Conservation (phyloP, 2,888 invertebrate genomes). For the Dryadula phaetusa region DNA sequence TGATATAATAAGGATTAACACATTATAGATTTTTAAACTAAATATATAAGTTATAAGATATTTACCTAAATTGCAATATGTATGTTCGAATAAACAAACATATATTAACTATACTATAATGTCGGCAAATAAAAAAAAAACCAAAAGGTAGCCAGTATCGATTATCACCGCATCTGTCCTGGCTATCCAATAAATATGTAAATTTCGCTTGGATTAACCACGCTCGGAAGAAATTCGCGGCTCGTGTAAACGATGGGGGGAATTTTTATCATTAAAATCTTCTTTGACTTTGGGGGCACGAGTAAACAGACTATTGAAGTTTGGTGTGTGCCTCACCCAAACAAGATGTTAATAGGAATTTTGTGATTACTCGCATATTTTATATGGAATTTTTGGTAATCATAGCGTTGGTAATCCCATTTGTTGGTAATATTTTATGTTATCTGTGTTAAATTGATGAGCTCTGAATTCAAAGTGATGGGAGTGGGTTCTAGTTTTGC, state of each 20-base stretch:
- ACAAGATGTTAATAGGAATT: constrained; percentile 6
- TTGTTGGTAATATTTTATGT: neutral
- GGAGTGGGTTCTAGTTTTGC: too few relatives aligned
- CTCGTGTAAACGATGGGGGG: constrained; percentile 46
- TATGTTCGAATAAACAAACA: too few relatives aligned
- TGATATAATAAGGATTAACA: too few relatives aligned
- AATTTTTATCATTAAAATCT: constrained; percentile 47
- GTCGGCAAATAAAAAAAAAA: too few relatives aligned
- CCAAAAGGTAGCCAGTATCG: constrained; percentile 55
- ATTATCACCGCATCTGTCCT: constrained; percentile 67
- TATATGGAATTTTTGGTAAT: constrained; percentile 6
- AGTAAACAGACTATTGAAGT: constrained; percentile 27
- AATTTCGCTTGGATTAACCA: constrained; percentile 63
- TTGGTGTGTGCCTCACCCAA: constrained; percentile 3
- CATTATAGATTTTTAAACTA: too few relatives aligned
- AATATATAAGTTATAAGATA: too few relatives aligned
- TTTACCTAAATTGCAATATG: too few relatives aligned
- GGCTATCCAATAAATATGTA: constrained; percentile 75
- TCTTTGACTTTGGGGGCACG: constrained; percentile 38
- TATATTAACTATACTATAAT: too few relatives aligned
- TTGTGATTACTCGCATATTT: constrained; percentile 5
- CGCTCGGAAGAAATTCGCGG: constrained; percentile 50
- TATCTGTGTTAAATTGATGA: too few relatives aligned
- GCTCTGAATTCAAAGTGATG: too few relatives aligned
- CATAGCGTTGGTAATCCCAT: neutral